Evolutionary conservation across 2,113 vertebrate genomes (phyloP).

Genomic region (Sakesphorus luctuosus): DNA sequence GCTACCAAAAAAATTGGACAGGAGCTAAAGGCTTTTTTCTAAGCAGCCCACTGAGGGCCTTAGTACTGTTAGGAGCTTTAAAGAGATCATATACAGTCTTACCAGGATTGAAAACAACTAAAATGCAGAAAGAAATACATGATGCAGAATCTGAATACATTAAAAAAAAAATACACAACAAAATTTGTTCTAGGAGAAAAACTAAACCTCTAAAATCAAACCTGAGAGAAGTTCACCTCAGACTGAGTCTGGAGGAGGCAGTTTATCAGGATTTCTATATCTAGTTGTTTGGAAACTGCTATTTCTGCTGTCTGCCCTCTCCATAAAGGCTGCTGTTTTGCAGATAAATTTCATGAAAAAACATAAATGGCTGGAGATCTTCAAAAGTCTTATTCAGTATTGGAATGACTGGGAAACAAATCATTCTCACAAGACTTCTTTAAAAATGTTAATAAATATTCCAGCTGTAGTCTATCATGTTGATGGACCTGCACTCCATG

Average conservation of each 20-base stretch:
- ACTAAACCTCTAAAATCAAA: not conserved
- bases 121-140: not conserved
- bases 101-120: not conserved
- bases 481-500: not conserved
- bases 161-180: not conserved
- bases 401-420: not conserved
- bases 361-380: not conserved
- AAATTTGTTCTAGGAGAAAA: not conserved
- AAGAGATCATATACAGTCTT: not conserved
- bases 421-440: not conserved
- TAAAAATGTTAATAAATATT: not conserved
- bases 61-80: not conserved
- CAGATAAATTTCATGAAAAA: not conserved
- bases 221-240: not conserved
- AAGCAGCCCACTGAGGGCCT: not conserved
- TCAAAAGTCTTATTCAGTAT: not conserved
- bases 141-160: fast-evolving
- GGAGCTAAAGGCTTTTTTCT: not conserved
- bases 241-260: not conserved
- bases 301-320: not conserved
- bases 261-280: not conserved
- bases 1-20: not conserved
- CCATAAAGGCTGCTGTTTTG: not conserved
- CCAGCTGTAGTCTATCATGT: fast-evolving
- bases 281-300: not conserved